Conservation (phyloP, 2,888 invertebrate species). For the Tetheella fluctuosa region DNA sequence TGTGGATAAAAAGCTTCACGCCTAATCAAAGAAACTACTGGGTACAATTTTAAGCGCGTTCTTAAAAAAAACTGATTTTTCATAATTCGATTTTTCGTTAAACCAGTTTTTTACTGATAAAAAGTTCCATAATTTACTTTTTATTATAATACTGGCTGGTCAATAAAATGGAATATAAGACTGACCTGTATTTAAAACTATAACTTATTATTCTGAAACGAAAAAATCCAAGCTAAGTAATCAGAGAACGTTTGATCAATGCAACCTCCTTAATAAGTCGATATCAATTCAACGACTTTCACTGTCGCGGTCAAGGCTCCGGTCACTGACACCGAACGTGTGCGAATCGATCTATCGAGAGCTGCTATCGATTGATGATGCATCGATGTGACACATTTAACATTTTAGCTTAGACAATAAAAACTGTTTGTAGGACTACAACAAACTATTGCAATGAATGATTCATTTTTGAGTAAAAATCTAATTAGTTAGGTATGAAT, state of each 20-base stretch:
- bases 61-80: no score
- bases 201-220: no score
- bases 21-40: background rate
- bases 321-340: conserved; percentile 50
- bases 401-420: background rate
- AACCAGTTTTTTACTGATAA: no score
- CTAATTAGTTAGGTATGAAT: no score
- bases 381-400: conserved; percentile 25
- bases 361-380: conserved; percentile 14
- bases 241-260: no score
- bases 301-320: conserved; percentile 66
- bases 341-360: conserved; percentile 15
- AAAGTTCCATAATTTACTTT: background rate
- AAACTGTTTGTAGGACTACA: background rate
- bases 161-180: background rate
- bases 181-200: no score
- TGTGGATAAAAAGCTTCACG: background rate
- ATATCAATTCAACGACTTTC: conserved; percentile 47
- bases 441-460: no score
- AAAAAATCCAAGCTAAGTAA: no score
- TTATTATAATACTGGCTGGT: background rate
- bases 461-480: no score
- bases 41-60: background rate
- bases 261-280: conserved; percentile 5
- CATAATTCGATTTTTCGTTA: no score